Evolutionary conservation across 2,797 vertebrate species (phyloP), one percentile per base, ranked within the genome.

Genomic region (Darevskia mixta): DNA sequence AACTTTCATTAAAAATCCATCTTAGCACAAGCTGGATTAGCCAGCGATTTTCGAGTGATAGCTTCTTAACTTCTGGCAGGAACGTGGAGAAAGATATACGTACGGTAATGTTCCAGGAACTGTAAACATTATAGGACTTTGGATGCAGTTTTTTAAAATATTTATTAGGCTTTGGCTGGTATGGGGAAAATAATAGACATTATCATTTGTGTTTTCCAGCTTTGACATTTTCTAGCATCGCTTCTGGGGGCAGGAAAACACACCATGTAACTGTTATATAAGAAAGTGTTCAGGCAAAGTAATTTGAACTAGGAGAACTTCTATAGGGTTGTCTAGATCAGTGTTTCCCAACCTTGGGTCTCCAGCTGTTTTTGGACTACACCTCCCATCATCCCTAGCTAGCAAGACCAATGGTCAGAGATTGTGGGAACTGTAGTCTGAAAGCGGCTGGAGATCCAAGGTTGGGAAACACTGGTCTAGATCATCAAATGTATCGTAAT

Each of bases 1-100:
- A 97, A 97, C 95, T 97, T 97, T 97, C 97, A 97, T 97, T 97
- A 97, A 98, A 97, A 97, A 97, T 97, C 96, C 96, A 97, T 97
- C 95, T 96, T 95, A 93, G 95, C 93, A 92, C 90, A 95, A 95
- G 95, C 96, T 95, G 95, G 97, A 97, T 97, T 96, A 97, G 95
- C 97, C 95, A 92, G 94, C 96, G 96, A 96, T 97, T 97, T 97
- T 96, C 95, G 95, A 95, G 94, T 94, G 95, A 95, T 96, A 96
- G 95, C 95, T 96, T 95, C 91, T 91, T 95, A 95, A 96, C 95
- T 97, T 95, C 95, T 95, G 95, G 95, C 95, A 96, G 93, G 88
- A 95, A 91, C 67, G 23, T 41, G 89, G 90, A 92, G 71, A 73
- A 94, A 91, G 76, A 83, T n/a, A 2, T 89, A 55, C 79, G 85